phyloP scores from a whole-genome alignment of 1,140 invertebrate species.

The Temnothorax curvispinosus region DNA sequence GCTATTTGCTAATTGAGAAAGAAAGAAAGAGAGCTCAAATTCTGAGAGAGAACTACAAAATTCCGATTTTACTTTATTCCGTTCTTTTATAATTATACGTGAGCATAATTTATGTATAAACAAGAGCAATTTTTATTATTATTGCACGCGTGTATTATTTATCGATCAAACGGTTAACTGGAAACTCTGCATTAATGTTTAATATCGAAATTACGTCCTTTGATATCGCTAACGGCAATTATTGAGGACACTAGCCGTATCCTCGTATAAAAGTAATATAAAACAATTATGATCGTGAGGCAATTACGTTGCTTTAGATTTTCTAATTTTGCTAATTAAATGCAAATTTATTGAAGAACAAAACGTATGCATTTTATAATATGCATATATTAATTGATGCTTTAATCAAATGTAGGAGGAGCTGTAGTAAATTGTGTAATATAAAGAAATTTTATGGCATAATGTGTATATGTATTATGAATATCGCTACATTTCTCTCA shows the following conservation, averaged over 20 bases:
- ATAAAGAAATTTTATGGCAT: background rate
- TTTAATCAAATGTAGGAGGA: background rate
- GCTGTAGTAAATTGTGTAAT: background rate
- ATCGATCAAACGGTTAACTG: constrained; percentile 18
- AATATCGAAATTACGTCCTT: constrained; percentile 32
- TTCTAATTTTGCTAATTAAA: constrained; percentile 8
- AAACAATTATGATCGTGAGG: constrained; percentile 1
- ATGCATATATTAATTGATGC: background rate
- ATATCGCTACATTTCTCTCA: background rate
- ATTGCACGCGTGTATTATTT: background rate
- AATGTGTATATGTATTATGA: too few relatives aligned
- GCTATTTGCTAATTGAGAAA: background rate
- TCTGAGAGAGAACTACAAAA: background rate
- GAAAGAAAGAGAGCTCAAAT: too few relatives aligned
- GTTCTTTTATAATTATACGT: background rate
- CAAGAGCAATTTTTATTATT: background rate
- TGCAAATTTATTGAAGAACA: background rate
- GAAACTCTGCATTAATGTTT: constrained; percentile 12
- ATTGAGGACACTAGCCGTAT: background rate
- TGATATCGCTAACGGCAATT: constrained; percentile 19
- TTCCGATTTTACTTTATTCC: background rate
- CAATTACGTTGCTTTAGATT: constrained; percentile 12
- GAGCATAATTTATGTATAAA: constrained; percentile 13
- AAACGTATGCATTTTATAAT: background rate
- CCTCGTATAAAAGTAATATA: constrained; percentile 1